Conservation (phyloP, 2,113 vertebrate genomes). For the Macroglossus sobrinus region DNA sequence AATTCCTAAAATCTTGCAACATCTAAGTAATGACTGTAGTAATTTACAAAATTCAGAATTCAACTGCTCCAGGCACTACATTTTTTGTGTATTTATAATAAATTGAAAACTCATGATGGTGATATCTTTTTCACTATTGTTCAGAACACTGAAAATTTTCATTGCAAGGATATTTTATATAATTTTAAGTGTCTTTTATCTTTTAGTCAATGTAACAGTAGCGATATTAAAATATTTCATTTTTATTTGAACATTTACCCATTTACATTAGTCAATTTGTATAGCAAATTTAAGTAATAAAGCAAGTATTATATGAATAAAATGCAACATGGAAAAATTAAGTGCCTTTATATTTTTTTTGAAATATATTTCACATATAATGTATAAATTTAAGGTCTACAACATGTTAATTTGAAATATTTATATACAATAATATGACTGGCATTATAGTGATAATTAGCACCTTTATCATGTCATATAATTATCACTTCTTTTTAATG, state of each 20-base stretch:
- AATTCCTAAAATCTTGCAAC: not conserved
- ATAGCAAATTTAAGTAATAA: not conserved
- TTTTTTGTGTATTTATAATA: conserved; percentile 21
- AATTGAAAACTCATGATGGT: not conserved
- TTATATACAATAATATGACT: not conserved
- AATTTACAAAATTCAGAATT: not conserved
- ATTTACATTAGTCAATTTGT: not conserved
- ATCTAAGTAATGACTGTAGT: not conserved
- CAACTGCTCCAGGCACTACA: not conserved
- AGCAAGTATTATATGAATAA: not conserved
- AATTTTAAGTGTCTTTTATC: not conserved
- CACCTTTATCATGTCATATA: not conserved
- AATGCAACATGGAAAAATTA: not conserved
- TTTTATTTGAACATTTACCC: not conserved
- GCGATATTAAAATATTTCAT: not conserved
- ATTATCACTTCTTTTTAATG: not conserved
- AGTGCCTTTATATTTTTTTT: not conserved
- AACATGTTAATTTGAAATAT: not conserved
- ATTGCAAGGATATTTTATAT: not conserved
- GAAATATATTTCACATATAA: not conserved
- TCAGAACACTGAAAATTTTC: not conserved
- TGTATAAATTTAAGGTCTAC: not conserved
- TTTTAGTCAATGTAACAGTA: not conserved
- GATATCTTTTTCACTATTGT: not conserved
- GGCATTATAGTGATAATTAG: not conserved